Base-by-base conservation (phyloP, 2,113 vertebrate genomes). In the Rhynchomys soricoides region DNA sequence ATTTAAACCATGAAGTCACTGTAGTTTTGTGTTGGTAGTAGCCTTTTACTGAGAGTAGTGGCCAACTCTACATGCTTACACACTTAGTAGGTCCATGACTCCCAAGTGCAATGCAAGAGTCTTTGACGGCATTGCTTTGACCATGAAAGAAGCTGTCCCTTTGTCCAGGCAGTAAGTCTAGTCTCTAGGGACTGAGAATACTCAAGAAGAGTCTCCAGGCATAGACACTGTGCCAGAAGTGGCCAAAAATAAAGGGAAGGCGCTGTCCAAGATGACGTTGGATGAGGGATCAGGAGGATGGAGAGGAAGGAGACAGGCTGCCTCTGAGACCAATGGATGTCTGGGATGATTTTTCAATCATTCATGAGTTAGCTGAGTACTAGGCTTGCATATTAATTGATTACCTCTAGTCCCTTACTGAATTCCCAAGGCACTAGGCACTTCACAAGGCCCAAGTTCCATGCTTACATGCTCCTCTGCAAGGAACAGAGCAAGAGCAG, bases 401-500 rank as follows among this genome's bases (percentile, higher is more conserved):
- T 71, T 86, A 17, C 40, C 55, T 91, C 66, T 86, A 57, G 87
- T 57, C 62, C 2, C 50, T 95, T 26, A 45, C 73, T 37, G 43
- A 43, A 82, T 73, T 94, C 66, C 70, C 50, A 74, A 43, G 74
- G n/a, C 40, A 37, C 16, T 57, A n/a, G 52, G 17, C 15, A 57
- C n/a, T 90, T 85, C 45, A 7, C 64, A 62, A 45, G 13, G n/a
- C 31, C 26, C 0, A 0, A 6, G 7, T 24, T 4, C 4, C 0
- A 1, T 0, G 43, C 40, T 26, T 6, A 4, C 0, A 1, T 1
- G 48, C 43, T 82, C 2, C n/a, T 8, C 31, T 16, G 4, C 37
- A 74, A 9, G 34, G 5, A 21, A 64, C 24, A 26, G 43, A 19
- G 19, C 73, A 70, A 52, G 13, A 12, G 48, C 15, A 50, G 71